Evolutionary conservation across 2,888 invertebrate genomes (phyloP).

Genomic region (Lasioglossum vierecki): DNA sequence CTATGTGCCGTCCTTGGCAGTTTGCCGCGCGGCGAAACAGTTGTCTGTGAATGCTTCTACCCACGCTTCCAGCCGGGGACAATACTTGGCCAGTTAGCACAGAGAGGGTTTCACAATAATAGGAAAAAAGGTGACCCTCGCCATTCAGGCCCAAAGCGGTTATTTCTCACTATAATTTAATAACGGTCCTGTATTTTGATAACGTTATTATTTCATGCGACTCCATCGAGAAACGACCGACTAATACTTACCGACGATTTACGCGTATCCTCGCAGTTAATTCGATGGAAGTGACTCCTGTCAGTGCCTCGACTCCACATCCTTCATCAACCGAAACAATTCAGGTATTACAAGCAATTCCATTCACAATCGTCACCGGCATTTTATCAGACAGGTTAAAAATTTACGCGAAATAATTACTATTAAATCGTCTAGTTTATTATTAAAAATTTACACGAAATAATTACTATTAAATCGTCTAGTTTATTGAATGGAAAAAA

Average conservation of each 20-base stretch:
- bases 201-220: conserved; percentile 68
- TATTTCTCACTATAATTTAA: conserved; percentile 79
- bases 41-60: conserved; percentile 66
- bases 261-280: conserved; percentile 18
- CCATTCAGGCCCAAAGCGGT: conserved; percentile 77
- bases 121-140: conserved; percentile 77
- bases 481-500: no score
- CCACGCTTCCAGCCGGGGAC: conserved; percentile 39
- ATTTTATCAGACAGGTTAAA: neutral
- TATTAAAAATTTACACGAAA: no score
- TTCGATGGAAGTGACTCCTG: conserved; percentile 1
- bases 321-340: neutral
- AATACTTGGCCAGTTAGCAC: conserved; percentile 51
- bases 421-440: no score
- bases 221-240: conserved; percentile 21
- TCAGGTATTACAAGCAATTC: neutral
- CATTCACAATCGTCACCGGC: neutral
- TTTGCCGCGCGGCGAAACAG: conserved; percentile 66
- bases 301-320: neutral
- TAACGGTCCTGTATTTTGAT: conserved; percentile 74
- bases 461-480: no score
- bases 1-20: conserved; percentile 79
- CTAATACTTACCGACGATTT: conserved; percentile 35
- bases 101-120: conserved; percentile 78
- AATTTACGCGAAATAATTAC: no score